Evolutionary conservation across 1,140 invertebrate species (phyloP).

Genomic region (Physella acuta): DNA sequence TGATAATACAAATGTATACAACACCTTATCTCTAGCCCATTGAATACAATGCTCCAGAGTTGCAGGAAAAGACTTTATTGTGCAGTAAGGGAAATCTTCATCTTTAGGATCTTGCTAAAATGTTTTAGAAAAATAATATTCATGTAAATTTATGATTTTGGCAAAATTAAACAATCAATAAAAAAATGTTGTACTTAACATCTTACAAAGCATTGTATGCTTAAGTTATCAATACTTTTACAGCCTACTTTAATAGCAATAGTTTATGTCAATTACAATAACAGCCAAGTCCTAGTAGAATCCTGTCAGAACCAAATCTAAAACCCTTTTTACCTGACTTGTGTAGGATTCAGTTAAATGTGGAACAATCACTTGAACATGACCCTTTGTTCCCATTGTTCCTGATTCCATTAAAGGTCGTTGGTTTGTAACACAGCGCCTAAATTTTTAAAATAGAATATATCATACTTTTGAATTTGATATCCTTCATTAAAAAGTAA

Average conservation of each 20-base stretch:
- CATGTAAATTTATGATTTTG: too few species aligned
- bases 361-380: slow-evolving; percentile 93
- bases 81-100: slow-evolving; percentile 59
- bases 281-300: neutral
- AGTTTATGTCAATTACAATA: too few species aligned
- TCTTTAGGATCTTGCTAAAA: slow-evolving; percentile 56
- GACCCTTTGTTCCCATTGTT: slow-evolving; percentile 96
- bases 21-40: slow-evolving; percentile 59
- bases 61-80: slow-evolving; percentile 60
- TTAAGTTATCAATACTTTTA: too few species aligned
- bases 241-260: too few species aligned
- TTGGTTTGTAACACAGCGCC: slow-evolving; percentile 94
- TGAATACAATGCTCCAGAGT: slow-evolving; percentile 59
- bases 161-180: too few species aligned
- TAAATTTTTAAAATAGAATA: too few species aligned
- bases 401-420: slow-evolving; percentile 97
- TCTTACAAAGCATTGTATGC: too few species aligned
- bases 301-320: neutral
- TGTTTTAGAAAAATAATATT: neutral
- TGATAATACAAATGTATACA: too few species aligned
- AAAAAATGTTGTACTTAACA: too few species aligned
- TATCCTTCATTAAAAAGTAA: too few species aligned
- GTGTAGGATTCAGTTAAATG: slow-evolving; percentile 86
- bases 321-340: slow-evolving; percentile 55
- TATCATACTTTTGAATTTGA: too few species aligned